phyloP scores from a whole-genome alignment of 2,888 invertebrate genomes.

The Ophraella communa region DNA sequence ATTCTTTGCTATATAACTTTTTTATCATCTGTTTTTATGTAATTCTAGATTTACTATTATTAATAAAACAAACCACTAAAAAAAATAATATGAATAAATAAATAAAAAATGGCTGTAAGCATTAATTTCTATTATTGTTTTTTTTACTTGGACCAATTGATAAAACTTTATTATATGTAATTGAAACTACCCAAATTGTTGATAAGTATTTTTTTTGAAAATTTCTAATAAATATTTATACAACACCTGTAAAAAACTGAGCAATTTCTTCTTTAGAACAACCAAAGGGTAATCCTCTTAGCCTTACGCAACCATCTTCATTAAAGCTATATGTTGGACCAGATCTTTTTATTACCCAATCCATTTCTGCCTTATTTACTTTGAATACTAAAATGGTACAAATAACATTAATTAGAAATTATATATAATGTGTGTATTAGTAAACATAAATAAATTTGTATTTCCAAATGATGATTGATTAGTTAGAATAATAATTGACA shows the following conservation, averaged over 20 bases:
- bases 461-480: too few relatives aligned
- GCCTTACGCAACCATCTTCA: constrained; percentile 80
- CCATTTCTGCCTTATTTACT: constrained; percentile 88
- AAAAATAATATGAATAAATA: background rate
- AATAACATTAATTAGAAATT: constrained; percentile 1
- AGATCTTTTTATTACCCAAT: constrained; percentile 84
- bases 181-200: background rate
- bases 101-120: too few relatives aligned
- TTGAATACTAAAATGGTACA: constrained; percentile 77
- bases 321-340: constrained; percentile 74
- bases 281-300: constrained; percentile 93
- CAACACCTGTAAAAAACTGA: constrained; percentile 91
- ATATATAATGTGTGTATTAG: too few relatives aligned
- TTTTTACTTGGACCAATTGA: too few relatives aligned
- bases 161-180: too few relatives aligned
- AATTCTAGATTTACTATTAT: background rate
- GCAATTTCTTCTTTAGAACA: constrained; percentile 95
- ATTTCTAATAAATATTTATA: background rate
- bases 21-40: background rate
- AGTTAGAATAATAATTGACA: too few relatives aligned
- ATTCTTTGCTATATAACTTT: too few relatives aligned
- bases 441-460: too few relatives aligned
- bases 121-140: too few relatives aligned
- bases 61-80: background rate
- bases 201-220: background rate